phyloP scores from a whole-genome alignment of 1,140 invertebrate species.

The Brachionus plicatilis region DNA sequence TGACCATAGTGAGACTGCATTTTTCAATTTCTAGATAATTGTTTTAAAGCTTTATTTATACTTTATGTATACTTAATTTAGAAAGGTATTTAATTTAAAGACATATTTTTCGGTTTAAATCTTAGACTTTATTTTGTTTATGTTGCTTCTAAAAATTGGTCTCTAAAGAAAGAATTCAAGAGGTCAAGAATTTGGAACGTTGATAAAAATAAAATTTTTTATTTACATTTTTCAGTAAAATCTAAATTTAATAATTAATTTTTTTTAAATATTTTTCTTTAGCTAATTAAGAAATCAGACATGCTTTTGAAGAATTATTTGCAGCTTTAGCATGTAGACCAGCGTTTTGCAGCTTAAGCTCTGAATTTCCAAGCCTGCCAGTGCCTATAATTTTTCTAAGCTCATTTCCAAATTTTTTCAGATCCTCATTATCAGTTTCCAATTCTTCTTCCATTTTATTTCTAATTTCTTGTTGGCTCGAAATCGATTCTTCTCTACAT shows the following conservation, averaged over 20 bases:
- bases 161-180: background rate
- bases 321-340: background rate
- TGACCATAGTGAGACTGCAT: background rate
- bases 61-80: background rate
- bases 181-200: background rate
- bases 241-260: background rate
- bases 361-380: background rate
- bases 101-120: too few relatives aligned
- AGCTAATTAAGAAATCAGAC: background rate
- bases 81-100: too few relatives aligned
- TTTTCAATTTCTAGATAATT: background rate
- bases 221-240: background rate
- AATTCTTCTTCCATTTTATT: background rate
- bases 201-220: background rate
- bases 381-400: background rate
- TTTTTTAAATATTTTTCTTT: background rate
- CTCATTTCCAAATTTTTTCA: background rate
- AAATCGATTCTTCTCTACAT: background rate
- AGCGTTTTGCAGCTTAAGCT: background rate
- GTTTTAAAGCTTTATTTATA: background rate
- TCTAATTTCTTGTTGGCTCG: background rate
- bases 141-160: background rate
- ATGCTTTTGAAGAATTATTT: background rate
- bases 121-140: too few relatives aligned
- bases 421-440: background rate